Evolutionary conservation across 1,140 invertebrate species (phyloP).

Genomic region (Drosophila chauvacae): DNA sequence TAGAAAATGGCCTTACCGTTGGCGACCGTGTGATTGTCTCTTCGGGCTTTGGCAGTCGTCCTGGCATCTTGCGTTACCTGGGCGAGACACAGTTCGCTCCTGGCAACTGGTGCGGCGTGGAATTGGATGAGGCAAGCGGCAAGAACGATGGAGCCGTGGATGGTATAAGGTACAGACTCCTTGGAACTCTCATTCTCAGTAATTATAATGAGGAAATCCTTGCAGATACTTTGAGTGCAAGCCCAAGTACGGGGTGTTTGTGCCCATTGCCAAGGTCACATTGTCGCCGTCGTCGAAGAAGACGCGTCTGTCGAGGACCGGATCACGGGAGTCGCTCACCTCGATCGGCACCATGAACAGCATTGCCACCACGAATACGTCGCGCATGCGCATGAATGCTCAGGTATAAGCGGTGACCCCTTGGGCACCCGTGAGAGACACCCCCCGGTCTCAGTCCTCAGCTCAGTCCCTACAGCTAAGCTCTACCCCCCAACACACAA

Average conservation of each 20-base stretch:
- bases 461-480: neutral
- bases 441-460: conserved; percentile 4
- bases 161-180: conserved; percentile 88
- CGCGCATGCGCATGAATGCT: conserved; percentile 84
- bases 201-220: neutral
- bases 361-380: conserved; percentile 87
- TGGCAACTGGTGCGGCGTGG: conserved; percentile 97
- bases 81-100: conserved; percentile 95
- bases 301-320: conserved; percentile 88
- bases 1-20: conserved; percentile 87
- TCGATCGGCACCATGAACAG: conserved; percentile 90
- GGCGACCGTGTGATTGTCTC: conserved; percentile 97
- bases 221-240: conserved; percentile 97
- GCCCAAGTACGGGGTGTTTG: conserved; percentile 96
- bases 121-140: conserved; percentile 95
- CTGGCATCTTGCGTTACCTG: conserved; percentile 93
- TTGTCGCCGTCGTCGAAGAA: conserved; percentile 91
- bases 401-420: conserved; percentile 76
- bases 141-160: conserved; percentile 98
- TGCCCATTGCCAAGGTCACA: conserved; percentile 94
- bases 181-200: neutral
- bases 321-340: conserved; percentile 94
- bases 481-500: conserved; percentile 21
- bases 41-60: conserved; percentile 92
- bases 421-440: neutral